These are phyloP conservation scores for Netelia melanura DNA, from an alignment of 2,888 invertebrate genomes.

Conservation along the genomic window DNA sequence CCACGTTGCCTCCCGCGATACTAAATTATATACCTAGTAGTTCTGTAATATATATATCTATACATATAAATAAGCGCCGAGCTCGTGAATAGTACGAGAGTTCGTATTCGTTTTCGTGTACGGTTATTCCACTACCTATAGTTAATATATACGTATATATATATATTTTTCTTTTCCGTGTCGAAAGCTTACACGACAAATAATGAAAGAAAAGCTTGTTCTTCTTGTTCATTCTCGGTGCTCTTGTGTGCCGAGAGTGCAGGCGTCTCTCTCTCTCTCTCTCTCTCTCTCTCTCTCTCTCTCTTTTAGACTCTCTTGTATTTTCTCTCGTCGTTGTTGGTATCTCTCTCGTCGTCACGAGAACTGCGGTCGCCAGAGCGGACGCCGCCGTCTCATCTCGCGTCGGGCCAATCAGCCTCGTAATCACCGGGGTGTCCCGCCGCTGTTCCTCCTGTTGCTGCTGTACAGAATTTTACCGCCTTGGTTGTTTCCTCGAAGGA, in stretches of 20 bases:
- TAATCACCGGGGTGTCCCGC: constrained; percentile 83
- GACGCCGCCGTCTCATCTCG: constrained; percentile 85
- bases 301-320: not conserved
- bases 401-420: constrained; percentile 84
- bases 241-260: constrained; percentile 35
- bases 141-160: constrained; percentile 9
- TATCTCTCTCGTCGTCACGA: constrained; percentile 77
- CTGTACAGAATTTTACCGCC: constrained; percentile 55
- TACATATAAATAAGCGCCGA: not conserved
- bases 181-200: constrained; percentile 41
- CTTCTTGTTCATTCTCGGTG: constrained; percentile 54
- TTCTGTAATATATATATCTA: constrained; percentile 11
- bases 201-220: constrained; percentile 57
- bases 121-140: constrained; percentile 67
- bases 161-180: constrained; percentile 39
- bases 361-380: constrained; percentile 81
- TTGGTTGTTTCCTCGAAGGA: constrained; percentile 53
- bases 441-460: constrained; percentile 51
- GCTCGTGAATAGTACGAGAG: constrained; percentile 6
- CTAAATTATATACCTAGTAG: constrained; percentile 43
- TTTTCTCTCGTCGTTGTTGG: constrained; percentile 70
- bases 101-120: constrained; percentile 60
- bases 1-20: constrained; percentile 49
- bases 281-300: too few species aligned
- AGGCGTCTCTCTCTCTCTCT: too few species aligned